Evolutionary conservation across 1,140 invertebrate species (phyloP).

Genomic region (Micrasema longulum): DNA sequence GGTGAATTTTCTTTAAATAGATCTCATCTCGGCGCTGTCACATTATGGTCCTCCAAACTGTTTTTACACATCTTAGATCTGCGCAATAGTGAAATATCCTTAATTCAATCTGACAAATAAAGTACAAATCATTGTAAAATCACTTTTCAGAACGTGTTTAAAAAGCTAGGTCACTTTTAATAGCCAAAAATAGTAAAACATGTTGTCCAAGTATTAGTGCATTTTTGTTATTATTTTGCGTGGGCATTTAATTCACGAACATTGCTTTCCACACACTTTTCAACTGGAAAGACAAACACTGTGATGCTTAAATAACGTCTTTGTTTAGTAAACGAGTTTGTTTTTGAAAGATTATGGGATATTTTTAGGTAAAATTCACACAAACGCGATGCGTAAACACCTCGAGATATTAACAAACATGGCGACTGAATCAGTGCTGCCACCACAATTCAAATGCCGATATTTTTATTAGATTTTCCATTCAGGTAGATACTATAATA

Average conservation of each 20-base stretch:
- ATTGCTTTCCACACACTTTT: neutral
- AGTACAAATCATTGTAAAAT: conserved; percentile 22
- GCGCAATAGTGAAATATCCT: neutral
- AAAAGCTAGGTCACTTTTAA: conserved; percentile 18
- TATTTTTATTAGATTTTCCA: neutral
- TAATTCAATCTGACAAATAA: neutral
- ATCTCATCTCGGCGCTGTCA: conserved; percentile 34
- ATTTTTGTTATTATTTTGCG: conserved; percentile 48
- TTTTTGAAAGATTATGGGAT: conserved; percentile 6
- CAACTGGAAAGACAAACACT: neutral
- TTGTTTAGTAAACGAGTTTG: neutral
- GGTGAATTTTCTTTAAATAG: conserved; percentile 43
- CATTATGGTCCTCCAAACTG: conserved; percentile 30
- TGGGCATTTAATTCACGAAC: conserved; percentile 16
- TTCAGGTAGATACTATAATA: neutral
- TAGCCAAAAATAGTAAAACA: conserved; percentile 49
- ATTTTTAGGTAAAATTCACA: conserved; percentile 8
- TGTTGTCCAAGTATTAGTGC: conserved; percentile 43
- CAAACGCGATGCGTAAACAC: conserved; percentile 44
- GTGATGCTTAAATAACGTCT: neutral
- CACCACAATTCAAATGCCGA: neutral
- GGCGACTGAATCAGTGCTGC: conserved; percentile 31
- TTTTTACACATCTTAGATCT: neutral
- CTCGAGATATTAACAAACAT: conserved; percentile 40
- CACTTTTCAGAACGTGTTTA: conserved; percentile 1